Evolutionary conservation across 1,140 invertebrate genomes (phyloP), one percentile per base, ranked within the genome.

Genomic region (Pygmarrhopalites habei): DNA sequence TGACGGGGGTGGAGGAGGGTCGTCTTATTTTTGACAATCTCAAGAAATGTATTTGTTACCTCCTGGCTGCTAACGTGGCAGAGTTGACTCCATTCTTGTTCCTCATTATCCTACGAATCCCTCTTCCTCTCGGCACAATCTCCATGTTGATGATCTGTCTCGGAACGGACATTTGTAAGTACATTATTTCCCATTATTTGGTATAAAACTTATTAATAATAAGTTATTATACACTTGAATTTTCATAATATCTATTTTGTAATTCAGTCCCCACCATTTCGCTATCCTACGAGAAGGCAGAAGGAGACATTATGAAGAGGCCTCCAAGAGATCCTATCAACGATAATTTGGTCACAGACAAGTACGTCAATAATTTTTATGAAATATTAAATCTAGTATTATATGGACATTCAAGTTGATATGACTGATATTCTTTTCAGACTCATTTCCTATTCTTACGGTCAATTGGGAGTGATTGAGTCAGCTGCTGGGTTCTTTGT

Each of bases 231-330:
- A 43, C 10, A 57, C 61, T 3, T 52, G 58, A 23, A 58, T 83
- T 77, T n/a, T n/a, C n/a, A n/a, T n/a, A n/a, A n/a, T n/a, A n/a
- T n/a, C n/a, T n/a, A 72, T n/a, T n/a, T n/a, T n/a, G n/a, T n/a
- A n/a, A n/a, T n/a, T n/a, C n/a, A n/a, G 70, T 84, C 30, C 83
- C 83, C n/a, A 82, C 83, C 67, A 85, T 85, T 72, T 84, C 83
- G 25, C 76, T 86, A 30, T 83, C 84, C 59, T 86, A 86, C 72
- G 83, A 85, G 77, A 75, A 79, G 68, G 78, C 84, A 51, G 83
- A 85, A 72, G 78, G 75, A 62, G 83, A 86, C 74, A 86, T 85
- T 72, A 85, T 85, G 84, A 85, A 84, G 73, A 74, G 84, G 66
- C 74, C 75, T 63, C 84, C 83, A 49, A 77, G 84, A 73, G 80